Evolutionary conservation across 1,140 invertebrate genomes (phyloP), one percentile per base, ranked within the genome.

Genomic region (Sinella curviseta): DNA sequence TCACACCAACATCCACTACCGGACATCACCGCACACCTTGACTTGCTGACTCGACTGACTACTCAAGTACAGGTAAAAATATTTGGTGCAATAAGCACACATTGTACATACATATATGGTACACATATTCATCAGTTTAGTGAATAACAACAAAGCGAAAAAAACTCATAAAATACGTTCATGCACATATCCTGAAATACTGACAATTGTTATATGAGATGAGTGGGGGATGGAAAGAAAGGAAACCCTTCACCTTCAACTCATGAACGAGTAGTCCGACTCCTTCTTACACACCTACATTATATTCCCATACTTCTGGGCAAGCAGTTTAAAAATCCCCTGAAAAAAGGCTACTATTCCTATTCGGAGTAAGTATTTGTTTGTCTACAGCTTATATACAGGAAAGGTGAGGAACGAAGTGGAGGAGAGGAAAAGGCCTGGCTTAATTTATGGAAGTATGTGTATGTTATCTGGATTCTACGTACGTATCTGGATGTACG

Each of bases 171-270:
- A 60, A 60, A 16, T 60, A n/a, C 14, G 24, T 60, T 60, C 24
- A 26, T 26, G 12, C 8, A 26, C 3, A 4, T n/a, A 60, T 60
- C 12, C 24, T 60, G 57, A 60, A 48, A 48, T 48, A 20, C 8
- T 48, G 20, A 20, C 8, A 48, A 48, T n/a, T 60, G 12, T n/a
- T n/a, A 26, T 60, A 26, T 12, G 24, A 48, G 24, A 26, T 12
- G 24, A 60, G 57, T 16, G 24, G 24, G 14, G 24, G 24, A n/a
- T n/a, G 4, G 57, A 17, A 60, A 26, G 24, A 60, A 60, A 60
- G 57, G 57, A 60, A 60, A 60, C 57, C 57, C 57, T 60, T 60
- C 57, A 60, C 57, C 57, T 60, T 60, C 57, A 60, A 60, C 12
- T 17, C 8, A 12, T 16, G 24, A 16, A 4, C 24, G 24, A 16